Base-by-base conservation (phyloP, 2,113 vertebrate genomes). In the Dendropsophus ebraccatus region DNA sequence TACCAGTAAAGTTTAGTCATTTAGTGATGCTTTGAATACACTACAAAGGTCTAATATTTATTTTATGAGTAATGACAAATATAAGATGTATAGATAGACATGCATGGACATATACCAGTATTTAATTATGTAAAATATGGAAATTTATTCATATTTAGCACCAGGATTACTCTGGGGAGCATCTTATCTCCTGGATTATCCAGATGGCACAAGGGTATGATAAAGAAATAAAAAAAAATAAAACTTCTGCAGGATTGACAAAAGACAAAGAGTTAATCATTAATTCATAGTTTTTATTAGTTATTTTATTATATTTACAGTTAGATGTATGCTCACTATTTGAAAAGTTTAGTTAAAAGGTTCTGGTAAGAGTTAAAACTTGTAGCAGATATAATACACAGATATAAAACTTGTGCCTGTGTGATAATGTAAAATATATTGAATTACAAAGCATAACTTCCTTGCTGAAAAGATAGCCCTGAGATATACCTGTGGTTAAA, bases 71-170 rank as follows among this genome's bases (percentile, higher is more conserved):
- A 32, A 45, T 1, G 0, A 62, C 23, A 25, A 58, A 80, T 32
- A 78, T 35, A 23, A 60, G 14, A 60, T 7, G 28, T 30, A 76
- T 17, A 81, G 37, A 81, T 11, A 47, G 56, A 62, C n/a, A 45
- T 81, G 50, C 32, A 30, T 32, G n/a, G 6, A 25, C 1, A 75
- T 25, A 49, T 30, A 28, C 41, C 41, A 41, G 41, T 41, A 41
- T 50, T 65, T 47, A 62, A 4, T 81, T 62, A 65, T 47, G 78
- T 41, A 65, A 81, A 25, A 45, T 65, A 81, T 81, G 78, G 35
- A 81, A 81, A 81, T 65, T 28, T 81, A 81, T 81, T 81, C 52
- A 81, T 47, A 81, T 81, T 81, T n/a, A 65, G 32, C 41, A 28
- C n/a, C 37, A 25, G 58, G n/a, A 62, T 28, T 37, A 25, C 56